Base-by-base conservation (phyloP, 1,140 invertebrate species). In the Anagrus nilaparvatae region DNA sequence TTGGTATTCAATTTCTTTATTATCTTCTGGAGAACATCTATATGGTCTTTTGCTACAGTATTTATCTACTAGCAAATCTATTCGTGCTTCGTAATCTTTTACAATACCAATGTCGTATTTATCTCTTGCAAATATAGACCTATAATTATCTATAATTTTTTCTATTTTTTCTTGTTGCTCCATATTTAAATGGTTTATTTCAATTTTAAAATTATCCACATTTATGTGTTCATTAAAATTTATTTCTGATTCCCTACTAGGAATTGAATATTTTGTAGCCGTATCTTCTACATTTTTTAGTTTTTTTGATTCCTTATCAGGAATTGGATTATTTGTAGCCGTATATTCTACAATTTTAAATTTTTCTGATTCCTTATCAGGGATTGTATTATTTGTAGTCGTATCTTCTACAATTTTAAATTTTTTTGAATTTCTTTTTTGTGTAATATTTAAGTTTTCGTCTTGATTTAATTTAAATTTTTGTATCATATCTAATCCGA, bases 181-280 rank as follows among this genome's bases (percentile, higher is more conserved):
- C 3, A 18, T 1, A 16, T 44, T n/a, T 19, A 47, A 19, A 9
- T 50, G 43, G 3, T 43, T 29, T 45, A 45, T 27, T 9, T 8
- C 10, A 4, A 47, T 29, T 30, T 43, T 9, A 19, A 40, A 44
- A 2, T 50, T 14, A 17, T 41, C 21, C 28, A 10, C 6, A 6
- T 32, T 19, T 39, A 49, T 21, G 10, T 50, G 21, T 42, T 50
- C 44, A 17, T 50, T 50, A 20, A 50, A 50, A 19, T 50, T 49
- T 25, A 49, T 16, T 41, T 28, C 6, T n/a, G 16, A 36, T 14
- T 40, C 13, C 32, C 30, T 29, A 31, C 30, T 32, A n/a, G n/a
- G n/a, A 12, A 27, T 17, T 14, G 29, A 31, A 28, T 41, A 1
- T 31, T 18, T 37, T 16, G 33, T 29, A 31, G 14, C 33, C 1